Base-by-base conservation (phyloP, 2,888 invertebrate species). In the Lissocephala sabroskyi region DNA sequence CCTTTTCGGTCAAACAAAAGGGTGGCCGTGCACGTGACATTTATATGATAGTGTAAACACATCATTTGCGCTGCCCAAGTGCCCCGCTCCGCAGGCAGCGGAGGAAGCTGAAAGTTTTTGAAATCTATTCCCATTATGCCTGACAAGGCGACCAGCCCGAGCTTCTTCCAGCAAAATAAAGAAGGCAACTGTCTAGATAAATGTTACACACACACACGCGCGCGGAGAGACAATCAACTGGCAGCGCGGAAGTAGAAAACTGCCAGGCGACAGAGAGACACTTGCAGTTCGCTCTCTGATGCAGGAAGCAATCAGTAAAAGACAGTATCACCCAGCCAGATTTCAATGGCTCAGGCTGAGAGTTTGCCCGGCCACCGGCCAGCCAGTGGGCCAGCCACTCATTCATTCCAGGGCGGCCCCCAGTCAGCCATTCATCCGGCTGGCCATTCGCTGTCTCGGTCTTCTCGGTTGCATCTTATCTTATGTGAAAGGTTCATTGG, bases 271-370 rank as follows among this genome's bases (percentile, higher is more conserved):
- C 23, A 3, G 3, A 7, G 3, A 7, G 7, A 7, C 7, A n/a
- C 19, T 28, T 23, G 23, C 23, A 23, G 4, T 23, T 3, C 23
- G 9, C 41, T 18, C 10, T n/a, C 37, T 18, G 37, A n/a, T 56
- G 58, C 63, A 77, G 78, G 78, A 79, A 79, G 80, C 80, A 79
- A 79, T 79, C 78, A 79, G 80, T 75, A 80, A 67, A n/a, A 75
- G 80, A 79, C 78, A 79, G 59, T 61, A 66, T 63, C 68, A n/a
- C n/a, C 62, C 51, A 50, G 63, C 58, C 58, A 70, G 65, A 76
- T 71, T 76, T 76, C 70, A 61, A 74, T 71, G 70, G 57, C 51
- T 14, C 37, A 29, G n/a, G 45, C 42, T 45, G 47, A 42, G 41
- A 44, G 45, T 58, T 40, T 70, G 74, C 51, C 59, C 56, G 62